phyloP scores from a whole-genome alignment of 2,888 invertebrate genomes.

The Abrostola tripartita region DNA sequence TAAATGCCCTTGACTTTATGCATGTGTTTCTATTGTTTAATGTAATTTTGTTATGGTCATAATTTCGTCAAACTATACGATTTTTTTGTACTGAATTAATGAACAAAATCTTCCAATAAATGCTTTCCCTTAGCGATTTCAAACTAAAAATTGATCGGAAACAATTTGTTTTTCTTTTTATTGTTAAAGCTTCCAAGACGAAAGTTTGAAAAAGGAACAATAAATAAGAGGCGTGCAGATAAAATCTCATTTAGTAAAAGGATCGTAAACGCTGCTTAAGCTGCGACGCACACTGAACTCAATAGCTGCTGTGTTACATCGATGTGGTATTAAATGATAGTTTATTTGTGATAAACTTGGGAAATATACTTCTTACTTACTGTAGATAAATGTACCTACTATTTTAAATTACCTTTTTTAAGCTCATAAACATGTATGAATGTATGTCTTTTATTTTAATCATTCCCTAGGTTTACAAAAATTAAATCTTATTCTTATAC shows the following conservation, averaged over 20 bases:
- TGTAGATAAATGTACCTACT: too few species aligned
- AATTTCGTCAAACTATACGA: too few species aligned
- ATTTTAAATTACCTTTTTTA: too few species aligned
- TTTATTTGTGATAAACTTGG: slow-evolving; percentile 33
- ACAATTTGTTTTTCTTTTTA: slow-evolving; percentile 24
- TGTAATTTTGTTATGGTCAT: too few species aligned
- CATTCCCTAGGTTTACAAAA: too few species aligned
- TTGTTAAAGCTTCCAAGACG: slow-evolving; percentile 21
- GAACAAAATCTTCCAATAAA: too few species aligned
- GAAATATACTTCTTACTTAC: slow-evolving; percentile 4
- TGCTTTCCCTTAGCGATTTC: too few species aligned
- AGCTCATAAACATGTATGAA: not conserved
- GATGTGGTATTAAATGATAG: slow-evolving; percentile 21
- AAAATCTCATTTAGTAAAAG: slow-evolving; percentile 69
- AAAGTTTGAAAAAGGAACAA: slow-evolving; percentile 40
- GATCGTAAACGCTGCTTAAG: slow-evolving; percentile 65
- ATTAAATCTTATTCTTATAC: too few species aligned
- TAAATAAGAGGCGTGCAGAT: slow-evolving; percentile 51
- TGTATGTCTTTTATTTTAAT: not conserved
- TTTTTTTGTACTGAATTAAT: too few species aligned
- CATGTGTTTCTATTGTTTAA: too few species aligned
- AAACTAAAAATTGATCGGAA: too few species aligned
- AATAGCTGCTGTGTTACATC: slow-evolving; percentile 50
- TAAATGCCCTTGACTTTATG: too few species aligned
- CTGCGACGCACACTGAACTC: slow-evolving; percentile 38